Evolutionary conservation across 2,888 invertebrate genomes (phyloP), one percentile per base, ranked within the genome.

Genomic region (Aspidiotus rigidus): DNA sequence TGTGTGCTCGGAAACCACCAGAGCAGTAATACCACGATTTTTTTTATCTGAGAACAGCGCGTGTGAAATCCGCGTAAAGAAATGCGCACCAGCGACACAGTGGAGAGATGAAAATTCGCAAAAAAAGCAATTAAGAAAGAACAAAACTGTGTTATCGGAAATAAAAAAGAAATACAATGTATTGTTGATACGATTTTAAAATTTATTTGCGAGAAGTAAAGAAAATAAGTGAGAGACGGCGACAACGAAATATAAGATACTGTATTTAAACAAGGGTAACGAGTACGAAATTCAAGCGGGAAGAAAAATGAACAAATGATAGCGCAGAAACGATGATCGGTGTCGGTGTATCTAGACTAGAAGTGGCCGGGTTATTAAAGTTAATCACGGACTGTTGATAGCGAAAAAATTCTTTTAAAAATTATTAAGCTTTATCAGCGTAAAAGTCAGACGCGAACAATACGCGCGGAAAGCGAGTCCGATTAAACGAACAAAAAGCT

Each of bases 401-500:
- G 59, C 59, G 59, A 39, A 59, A 59, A 39, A 59, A 59, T 39
- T 59, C 59, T 28, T 28, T 55, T 10, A 28, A 59, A 59, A 59
- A 59, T 59, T 59, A 59, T 59, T 59, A 59, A 59, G 17, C 13
- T 59, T 59, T 59, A 59, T 59, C 59, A 17, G 39, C 9, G 39
- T 13, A 55, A 55, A 59, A 59, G 59, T 59, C 28, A 39, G 39
- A 17, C 28, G 59, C 28, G 28, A 59, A 59, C 59, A 59, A 59
- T 59, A 59, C 59, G 13, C 15, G 56, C 17, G 28, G 39, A 59
- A 56, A 59, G 17, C 17, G 59, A 39, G 28, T 13, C 16, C 39
- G 59, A 59, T 59, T 59, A 59, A 59, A 59, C 16, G 56, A 56
- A 56, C n/a, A 59, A 59, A 59, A 59, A 59, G 59, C 59, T 59